phyloP scores from a whole-genome alignment of 2,797 vertebrate genomes.

The Taeniopygia guttata region DNA sequence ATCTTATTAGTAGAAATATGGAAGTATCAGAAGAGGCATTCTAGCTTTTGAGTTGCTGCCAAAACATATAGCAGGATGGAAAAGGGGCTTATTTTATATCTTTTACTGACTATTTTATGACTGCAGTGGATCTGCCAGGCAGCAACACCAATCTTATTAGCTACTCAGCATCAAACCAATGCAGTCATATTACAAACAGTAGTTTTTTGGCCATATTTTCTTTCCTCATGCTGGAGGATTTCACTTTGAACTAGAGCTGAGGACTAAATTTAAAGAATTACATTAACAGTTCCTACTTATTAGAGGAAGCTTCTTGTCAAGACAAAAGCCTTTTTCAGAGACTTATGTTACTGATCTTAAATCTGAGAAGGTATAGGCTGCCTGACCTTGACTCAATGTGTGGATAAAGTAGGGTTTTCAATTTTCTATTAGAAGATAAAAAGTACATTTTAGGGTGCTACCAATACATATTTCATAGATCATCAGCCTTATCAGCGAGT shows the following conservation, averaged over 20 bases:
- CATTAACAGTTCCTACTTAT: neutral
- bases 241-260: neutral
- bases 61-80: neutral
- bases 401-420: neutral
- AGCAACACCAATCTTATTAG: neutral
- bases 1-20: neutral
- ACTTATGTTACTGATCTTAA: conserved; percentile 7
- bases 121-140: neutral
- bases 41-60: neutral
- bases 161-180: neutral
- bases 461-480: neutral
- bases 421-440: neutral
- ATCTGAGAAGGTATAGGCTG: neutral
- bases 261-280: neutral
- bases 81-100: neutral
- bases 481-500: neutral
- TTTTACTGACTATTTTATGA: conserved; percentile 14
- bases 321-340: neutral
- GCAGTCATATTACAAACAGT: neutral
- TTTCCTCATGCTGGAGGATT: neutral
- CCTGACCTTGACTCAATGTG: conserved; percentile 21
- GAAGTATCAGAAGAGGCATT: neutral
- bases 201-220: neutral
- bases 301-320: neutral
- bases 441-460: neutral